These are phyloP conservation scores for Thumatha senex DNA, from an alignment of 2,888 invertebrate species.

Conservation along the genomic window DNA sequence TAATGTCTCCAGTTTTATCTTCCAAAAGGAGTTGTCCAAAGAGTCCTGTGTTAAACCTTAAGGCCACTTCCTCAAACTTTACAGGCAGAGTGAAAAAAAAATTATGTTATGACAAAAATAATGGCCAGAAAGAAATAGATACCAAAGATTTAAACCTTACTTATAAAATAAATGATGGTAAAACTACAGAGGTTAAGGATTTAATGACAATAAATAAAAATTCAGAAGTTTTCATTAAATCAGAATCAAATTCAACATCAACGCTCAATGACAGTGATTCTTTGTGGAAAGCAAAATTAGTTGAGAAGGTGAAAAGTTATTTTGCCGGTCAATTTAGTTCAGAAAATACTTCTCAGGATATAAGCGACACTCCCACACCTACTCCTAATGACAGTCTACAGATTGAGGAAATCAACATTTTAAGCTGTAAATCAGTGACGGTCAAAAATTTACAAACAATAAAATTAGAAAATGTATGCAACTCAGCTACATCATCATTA, in stretches of 20 bases:
- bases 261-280: slow-evolving; percentile 7
- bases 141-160: not conserved
- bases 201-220: not conserved
- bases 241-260: slow-evolving; percentile 9
- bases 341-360: slow-evolving; percentile 55
- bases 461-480: slow-evolving; percentile 20
- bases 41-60: slow-evolving; percentile 59
- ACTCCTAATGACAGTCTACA: slow-evolving; percentile 53
- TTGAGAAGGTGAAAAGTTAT: slow-evolving; percentile 57
- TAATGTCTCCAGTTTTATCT: slow-evolving; percentile 48
- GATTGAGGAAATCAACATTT: slow-evolving; percentile 61
- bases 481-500: slow-evolving; percentile 17
- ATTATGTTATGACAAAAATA: slow-evolving; percentile 36
- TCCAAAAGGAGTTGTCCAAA: slow-evolving; percentile 27
- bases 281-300: slow-evolving; percentile 32
- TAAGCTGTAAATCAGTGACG: slow-evolving; percentile 44
- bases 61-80: slow-evolving; percentile 39
- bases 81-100: slow-evolving; percentile 52
- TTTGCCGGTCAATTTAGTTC: slow-evolving; percentile 67
- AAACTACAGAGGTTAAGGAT: not conserved
- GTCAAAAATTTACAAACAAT: slow-evolving; percentile 27
- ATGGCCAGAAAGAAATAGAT: not conserved
- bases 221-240: not conserved
- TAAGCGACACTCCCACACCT: slow-evolving; percentile 59
- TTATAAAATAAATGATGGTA: not conserved